Base-by-base conservation (phyloP, 2,888 invertebrate species). In the Pteria penguin region DNA sequence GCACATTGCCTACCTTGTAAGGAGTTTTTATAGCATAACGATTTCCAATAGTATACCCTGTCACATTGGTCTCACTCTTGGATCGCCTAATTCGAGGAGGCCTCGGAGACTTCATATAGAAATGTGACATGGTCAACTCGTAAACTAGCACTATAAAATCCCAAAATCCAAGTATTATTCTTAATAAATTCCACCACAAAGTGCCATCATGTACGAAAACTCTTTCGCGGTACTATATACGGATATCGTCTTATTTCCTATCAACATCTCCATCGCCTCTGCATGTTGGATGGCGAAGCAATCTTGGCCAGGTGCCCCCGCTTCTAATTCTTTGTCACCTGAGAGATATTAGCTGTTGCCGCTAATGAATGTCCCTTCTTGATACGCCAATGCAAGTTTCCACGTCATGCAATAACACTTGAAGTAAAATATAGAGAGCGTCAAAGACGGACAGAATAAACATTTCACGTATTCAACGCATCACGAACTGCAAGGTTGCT, bases 21-120 rank as follows among this genome's bases (percentile, higher is more conserved):
- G 45, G 8, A n/a, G 63, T 72, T 33, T 27, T 31, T 18, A 65
- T 5, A 18, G 58, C 72, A 55, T 72, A 65, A 24, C 8, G 27
- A 72, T 72, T 72, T n/a, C 72, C 72, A 36, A 72, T 72, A n/a
- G 72, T 72, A 55, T 55, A 65, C 1, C 72, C 63, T 1, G 11
- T 11, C 18, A 72, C 65, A 57, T 72, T 65, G n/a, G 33, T 57
- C 18, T 65, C 72, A 65, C 72, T 72, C 4, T 58, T 32, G 14
- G 58, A 72, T 27, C 72, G 63, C 36, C 65, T 72, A 2, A 72
- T 27, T 65, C 72, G 29, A 2, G 55, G 72, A 18, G 45, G 45
- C 18, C 55, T 55, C 24, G 68, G 68, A 31, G 68, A 68, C 57
- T 57, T 68, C 27, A 60, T 26, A 60, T 27, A 26, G 22, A 60